Conservation (phyloP, 1,140 invertebrate genomes). For the Lepidurus couesii region DNA sequence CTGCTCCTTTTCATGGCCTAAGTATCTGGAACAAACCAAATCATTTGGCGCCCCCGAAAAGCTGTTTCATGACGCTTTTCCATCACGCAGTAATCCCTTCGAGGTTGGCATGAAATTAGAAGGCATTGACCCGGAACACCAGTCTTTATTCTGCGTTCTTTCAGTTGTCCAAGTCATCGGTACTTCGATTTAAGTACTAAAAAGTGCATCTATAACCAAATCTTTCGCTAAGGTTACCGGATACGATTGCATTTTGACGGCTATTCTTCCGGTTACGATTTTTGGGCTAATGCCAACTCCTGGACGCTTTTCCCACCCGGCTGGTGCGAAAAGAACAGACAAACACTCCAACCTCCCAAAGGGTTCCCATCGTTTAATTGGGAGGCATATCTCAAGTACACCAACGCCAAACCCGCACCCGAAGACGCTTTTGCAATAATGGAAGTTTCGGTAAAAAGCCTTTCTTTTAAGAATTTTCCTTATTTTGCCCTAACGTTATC, state of each 20-base stretch:
- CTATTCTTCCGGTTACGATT: slow-evolving; percentile 82
- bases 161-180: slow-evolving; percentile 73
- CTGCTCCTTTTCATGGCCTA: slow-evolving; percentile 64
- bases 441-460: background rate
- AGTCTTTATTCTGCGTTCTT: slow-evolving; percentile 79
- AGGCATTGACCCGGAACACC: slow-evolving; percentile 87
- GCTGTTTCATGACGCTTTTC: slow-evolving; percentile 71
- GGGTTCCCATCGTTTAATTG: slow-evolving; percentile 65
- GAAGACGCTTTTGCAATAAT: background rate
- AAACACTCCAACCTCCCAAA: slow-evolving; percentile 67
- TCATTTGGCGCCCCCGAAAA: slow-evolving; percentile 66
- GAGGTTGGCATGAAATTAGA: slow-evolving; percentile 85
- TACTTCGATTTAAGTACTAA: slow-evolving; percentile 32
- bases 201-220: background rate
- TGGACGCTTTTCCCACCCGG: slow-evolving; percentile 84
- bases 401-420: slow-evolving; percentile 69
- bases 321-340: slow-evolving; percentile 81
- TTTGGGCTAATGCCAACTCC: slow-evolving; percentile 88
- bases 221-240: slow-evolving; percentile 57
- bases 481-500: too few relatives aligned
- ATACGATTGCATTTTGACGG: slow-evolving; percentile 88
- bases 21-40: slow-evolving; percentile 63
- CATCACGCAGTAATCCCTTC: slow-evolving; percentile 63
- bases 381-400: slow-evolving; percentile 73
- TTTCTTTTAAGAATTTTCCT: too few relatives aligned